Conservation (phyloP, 2,797 vertebrate genomes). For the Megaceryle alcyon region DNA sequence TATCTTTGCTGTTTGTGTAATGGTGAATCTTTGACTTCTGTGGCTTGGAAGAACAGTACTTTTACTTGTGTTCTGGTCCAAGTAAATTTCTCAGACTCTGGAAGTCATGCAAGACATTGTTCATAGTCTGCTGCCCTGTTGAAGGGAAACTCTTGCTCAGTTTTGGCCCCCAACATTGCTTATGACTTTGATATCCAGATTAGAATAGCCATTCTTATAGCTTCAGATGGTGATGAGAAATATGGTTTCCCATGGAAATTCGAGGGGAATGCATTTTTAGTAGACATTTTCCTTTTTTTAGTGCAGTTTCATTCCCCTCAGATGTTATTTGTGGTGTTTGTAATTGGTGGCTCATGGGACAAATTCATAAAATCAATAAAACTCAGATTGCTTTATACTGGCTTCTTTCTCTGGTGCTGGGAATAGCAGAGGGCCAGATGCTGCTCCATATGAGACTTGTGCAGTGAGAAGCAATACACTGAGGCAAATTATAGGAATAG, state of each 20-base stretch:
- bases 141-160: background rate
- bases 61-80: background rate
- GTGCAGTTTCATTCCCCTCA: background rate
- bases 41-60: background rate
- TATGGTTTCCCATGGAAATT: background rate
- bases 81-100: background rate
- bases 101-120: background rate
- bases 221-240: background rate
- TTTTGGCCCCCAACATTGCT: background rate
- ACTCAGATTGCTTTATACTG: background rate
- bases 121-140: background rate
- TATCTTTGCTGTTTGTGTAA: background rate
- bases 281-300: background rate
- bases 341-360: conserved; percentile 28
- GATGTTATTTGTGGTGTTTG: conserved; percentile 11
- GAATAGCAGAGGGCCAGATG: background rate
- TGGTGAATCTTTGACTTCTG: background rate
- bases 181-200: background rate
- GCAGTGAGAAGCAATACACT: background rate
- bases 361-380: conserved; percentile 46
- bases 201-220: background rate
- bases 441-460: background rate
- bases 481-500: background rate
- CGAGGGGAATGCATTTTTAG: background rate
- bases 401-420: background rate